Evolutionary conservation across 2,888 invertebrate species (phyloP).

Genomic region (Parochlus steinenii): DNA sequence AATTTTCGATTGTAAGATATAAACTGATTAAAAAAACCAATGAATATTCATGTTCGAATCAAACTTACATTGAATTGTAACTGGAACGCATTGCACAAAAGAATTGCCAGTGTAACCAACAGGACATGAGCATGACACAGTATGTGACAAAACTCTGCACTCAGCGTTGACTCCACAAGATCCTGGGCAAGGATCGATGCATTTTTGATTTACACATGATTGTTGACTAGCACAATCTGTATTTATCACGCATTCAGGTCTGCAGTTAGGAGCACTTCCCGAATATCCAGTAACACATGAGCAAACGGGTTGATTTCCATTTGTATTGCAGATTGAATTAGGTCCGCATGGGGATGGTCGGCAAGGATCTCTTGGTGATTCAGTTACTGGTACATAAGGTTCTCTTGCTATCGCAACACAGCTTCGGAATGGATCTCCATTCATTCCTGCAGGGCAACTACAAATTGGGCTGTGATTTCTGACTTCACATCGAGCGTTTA

Average conservation of each 20-base stretch:
- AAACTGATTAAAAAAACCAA: slow-evolving; percentile 4
- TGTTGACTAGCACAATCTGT: slow-evolving; percentile 60
- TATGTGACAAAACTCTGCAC: slow-evolving; percentile 62
- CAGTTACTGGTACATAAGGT: slow-evolving; percentile 24
- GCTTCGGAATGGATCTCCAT: slow-evolving; percentile 65
- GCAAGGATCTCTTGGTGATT: slow-evolving; percentile 41
- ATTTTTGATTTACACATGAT: slow-evolving; percentile 66
- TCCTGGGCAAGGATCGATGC: slow-evolving; percentile 66
- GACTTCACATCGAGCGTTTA: slow-evolving; percentile 50
- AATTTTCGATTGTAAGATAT: slow-evolving; percentile 3
- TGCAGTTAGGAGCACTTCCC: slow-evolving; percentile 64
- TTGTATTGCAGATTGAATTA: slow-evolving; percentile 52
- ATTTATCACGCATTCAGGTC: slow-evolving; percentile 69
- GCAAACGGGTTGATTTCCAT: slow-evolving; percentile 52
- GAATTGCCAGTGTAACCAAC: slow-evolving; percentile 66
- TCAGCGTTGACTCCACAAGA: slow-evolving; percentile 67
- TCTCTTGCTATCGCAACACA: slow-evolving; percentile 41
- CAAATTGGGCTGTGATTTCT: slow-evolving; percentile 56
- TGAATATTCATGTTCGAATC: no score
- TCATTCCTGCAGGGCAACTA: slow-evolving; percentile 41
- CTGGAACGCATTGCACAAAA: slow-evolving; percentile 55
- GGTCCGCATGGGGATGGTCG: slow-evolving; percentile 68
- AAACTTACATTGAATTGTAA: slow-evolving; percentile 31
- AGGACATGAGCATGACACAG: slow-evolving; percentile 64
- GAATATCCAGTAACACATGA: slow-evolving; percentile 60